Evolutionary conservation across 2,797 vertebrate species (phyloP).

Genomic region (Enoplosus armatus): DNA sequence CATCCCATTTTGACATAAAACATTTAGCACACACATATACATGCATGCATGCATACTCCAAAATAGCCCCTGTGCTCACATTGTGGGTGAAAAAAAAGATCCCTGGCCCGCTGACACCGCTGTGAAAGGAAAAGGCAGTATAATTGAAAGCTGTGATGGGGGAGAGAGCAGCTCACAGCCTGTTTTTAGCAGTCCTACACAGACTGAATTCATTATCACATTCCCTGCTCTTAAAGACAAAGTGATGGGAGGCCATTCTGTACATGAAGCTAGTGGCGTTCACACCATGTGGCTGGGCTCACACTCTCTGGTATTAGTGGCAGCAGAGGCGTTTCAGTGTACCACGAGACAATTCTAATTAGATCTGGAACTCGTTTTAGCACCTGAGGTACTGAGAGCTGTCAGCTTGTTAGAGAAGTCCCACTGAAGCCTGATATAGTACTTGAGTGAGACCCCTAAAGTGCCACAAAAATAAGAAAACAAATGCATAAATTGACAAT

Average conservation of each 20-base stretch:
- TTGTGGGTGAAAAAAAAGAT: background rate
- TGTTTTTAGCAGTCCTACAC: slow-evolving; percentile 34
- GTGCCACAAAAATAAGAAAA: too few relatives aligned
- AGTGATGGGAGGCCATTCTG: slow-evolving; percentile 67
- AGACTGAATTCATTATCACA: slow-evolving; percentile 90
- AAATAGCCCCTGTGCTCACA: slow-evolving; percentile 46
- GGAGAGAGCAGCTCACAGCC: background rate
- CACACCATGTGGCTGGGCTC: slow-evolving; percentile 75
- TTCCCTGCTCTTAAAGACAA: slow-evolving; percentile 83
- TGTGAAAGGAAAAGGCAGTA: background rate
- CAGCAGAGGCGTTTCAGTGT: background rate
- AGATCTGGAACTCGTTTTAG: background rate
- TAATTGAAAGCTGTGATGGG: background rate
- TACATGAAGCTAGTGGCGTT: slow-evolving; percentile 85
- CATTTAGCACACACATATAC: background rate
- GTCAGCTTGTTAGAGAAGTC: background rate
- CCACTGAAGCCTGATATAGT: background rate
- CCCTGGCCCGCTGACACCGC: background rate
- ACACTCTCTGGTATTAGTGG: background rate
- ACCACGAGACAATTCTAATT: background rate
- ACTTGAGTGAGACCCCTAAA: background rate
- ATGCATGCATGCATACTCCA: background rate
- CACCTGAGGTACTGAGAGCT: background rate
- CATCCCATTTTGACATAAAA: background rate
- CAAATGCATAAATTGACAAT: too few relatives aligned